Conservation (phyloP, 2,113 vertebrate genomes). For the Columba livia region DNA sequence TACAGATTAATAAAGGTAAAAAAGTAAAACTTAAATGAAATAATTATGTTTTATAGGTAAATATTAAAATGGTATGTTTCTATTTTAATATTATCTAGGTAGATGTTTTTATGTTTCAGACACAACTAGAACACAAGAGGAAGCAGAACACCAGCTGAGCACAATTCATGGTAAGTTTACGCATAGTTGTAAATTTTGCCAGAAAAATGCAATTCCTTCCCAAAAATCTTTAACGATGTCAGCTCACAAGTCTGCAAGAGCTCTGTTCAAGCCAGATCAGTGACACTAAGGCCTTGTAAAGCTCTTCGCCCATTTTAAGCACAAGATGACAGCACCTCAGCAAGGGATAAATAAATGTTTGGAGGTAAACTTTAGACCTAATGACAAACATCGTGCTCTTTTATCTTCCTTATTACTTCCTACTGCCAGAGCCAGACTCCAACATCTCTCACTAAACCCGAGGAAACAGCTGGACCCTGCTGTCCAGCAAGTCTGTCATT, state of each 20-base stretch:
- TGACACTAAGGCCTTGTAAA: not conserved
- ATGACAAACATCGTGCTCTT: accelerated
- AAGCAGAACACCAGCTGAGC: not conserved
- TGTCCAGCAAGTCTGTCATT: accelerated
- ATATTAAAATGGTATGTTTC: not conserved
- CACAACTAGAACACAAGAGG: not conserved
- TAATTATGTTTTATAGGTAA: not conserved
- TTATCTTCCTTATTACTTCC: not conserved
- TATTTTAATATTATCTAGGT: not conserved
- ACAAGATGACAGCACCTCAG: not conserved
- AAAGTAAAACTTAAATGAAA: not conserved
- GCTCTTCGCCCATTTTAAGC: not conserved
- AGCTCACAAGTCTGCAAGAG: not conserved
- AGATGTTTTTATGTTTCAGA: not conserved
- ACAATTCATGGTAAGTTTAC: not conserved
- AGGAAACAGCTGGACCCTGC: not conserved
- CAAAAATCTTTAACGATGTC: accelerated
- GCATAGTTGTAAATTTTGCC: not conserved
- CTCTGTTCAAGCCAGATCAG: not conserved
- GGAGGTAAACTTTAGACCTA: not conserved
- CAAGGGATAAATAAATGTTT: accelerated
- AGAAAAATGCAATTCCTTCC: not conserved
- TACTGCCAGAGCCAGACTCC: accelerated
- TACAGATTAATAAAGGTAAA: slow-evolving; percentile 53
- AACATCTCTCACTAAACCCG: accelerated